Base-by-base conservation (phyloP, 2,888 invertebrate species). In the Melanostoma mellinum region DNA sequence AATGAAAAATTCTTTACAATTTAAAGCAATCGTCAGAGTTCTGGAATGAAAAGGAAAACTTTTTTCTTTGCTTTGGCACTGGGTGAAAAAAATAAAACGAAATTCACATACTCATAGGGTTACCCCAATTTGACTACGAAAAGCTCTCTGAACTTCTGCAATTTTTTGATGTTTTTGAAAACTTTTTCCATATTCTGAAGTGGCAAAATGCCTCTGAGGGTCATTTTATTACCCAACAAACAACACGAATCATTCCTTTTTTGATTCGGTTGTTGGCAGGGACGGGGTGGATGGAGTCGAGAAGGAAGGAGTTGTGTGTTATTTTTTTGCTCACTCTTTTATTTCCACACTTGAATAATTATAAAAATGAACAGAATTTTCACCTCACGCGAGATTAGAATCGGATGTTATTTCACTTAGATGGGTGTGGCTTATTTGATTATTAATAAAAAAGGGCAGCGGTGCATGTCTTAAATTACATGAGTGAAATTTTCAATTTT, bases 401-500 rank as follows among this genome's bases (percentile, higher is more conserved):
- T 61, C 61, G n/a, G 30, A 30, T 36, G 9, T 8, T 30, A 36
- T 63, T 63, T 63, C 61, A 63, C 36, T 63, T 63, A 63, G 36
- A 20, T 48, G 61, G 48, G 48, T 48, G 61, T 48, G 61, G 48
- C 36, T 63, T 63, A 38, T 63, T 61, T 63, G 48, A 48, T 36
- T 60, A 33, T 48, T 63, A 30, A 48, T 36, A 48, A 30, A 48
- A 20, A 63, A 63, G 48, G 20, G 8, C 36, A 61, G 46, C 46
- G 9, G 36, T 61, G 61, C 46, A 48, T 48, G 36, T 9, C 30
- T 2, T 20, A 20, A 20, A 20, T 20, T 20, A 20, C 20, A 20
- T 20, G 20, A 1, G 42, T 0, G 3, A 42, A 42, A 42, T 42
- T 42, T 42, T n/a, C 6, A 8, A 42, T 42, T 42, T 42, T 3